Evolutionary conservation across 1,140 invertebrate species (phyloP).

Genomic region (Scaptomyza graminum): DNA sequence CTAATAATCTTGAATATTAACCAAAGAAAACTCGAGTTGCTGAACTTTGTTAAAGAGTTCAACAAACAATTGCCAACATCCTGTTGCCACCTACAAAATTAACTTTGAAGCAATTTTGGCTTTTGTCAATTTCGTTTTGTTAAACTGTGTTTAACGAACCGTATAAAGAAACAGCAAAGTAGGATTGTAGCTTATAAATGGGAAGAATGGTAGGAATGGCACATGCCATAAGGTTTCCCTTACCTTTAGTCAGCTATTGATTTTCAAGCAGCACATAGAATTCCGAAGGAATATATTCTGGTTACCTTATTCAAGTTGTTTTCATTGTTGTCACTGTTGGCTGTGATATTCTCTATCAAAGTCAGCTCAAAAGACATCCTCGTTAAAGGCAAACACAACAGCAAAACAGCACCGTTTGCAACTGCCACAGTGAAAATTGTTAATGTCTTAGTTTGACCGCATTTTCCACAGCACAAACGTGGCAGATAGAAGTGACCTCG

Average conservation of each 20-base stretch:
- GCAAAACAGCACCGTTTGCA: background rate
- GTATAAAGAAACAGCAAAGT: background rate
- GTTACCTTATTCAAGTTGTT: conserved; percentile 2
- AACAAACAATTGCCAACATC: background rate
- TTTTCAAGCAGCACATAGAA: conserved; percentile 47
- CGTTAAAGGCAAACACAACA: too few species aligned
- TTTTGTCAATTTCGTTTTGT: conserved; percentile 33
- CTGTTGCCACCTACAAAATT: conserved; percentile 4
- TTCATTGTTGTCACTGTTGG: too few species aligned
- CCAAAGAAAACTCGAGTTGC: background rate
- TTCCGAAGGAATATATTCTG: background rate
- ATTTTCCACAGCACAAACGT: conserved; percentile 7
- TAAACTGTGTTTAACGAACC: conserved; percentile 50
- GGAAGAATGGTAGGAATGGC: background rate
- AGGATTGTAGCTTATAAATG: conserved; percentile 3
- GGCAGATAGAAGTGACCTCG: conserved; percentile 42
- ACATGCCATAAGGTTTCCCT: conserved; percentile 30
- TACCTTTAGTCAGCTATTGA: conserved; percentile 45
- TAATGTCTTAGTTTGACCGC: conserved; percentile 34
- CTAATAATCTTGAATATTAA: too few species aligned
- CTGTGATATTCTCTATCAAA: too few species aligned
- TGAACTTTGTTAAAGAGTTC: background rate
- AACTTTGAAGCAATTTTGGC: conserved; percentile 26
- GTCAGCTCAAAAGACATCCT: too few species aligned
- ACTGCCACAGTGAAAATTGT: conserved; percentile 20